Evolutionary conservation across 2,888 invertebrate genomes (phyloP), one percentile per base, ranked within the genome.

Genomic region (Pherbina coryleti): DNA sequence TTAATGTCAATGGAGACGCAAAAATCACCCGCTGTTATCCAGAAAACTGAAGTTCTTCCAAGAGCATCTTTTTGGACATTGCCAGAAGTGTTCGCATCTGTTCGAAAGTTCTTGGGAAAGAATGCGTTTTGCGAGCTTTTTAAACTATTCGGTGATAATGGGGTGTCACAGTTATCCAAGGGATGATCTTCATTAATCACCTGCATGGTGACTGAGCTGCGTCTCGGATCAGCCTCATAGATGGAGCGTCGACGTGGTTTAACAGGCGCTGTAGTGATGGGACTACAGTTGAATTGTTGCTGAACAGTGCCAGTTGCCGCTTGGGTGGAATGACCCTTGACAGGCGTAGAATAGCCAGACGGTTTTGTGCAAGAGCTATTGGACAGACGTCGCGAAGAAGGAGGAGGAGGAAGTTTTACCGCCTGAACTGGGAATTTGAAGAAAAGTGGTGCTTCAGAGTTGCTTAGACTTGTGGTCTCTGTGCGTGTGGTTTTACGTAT

Each of bases 161-260:
- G 75, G 0, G 74, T 37, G 11, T 64, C 71, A 7, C 80, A 80
- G 34, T 84, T 77, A 19, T 86, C 86, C 53, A 87, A 31, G 0
- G 86, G 85, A 7, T 85, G 85, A 80, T 87, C 88, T 78, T 89
- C 88, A 0, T 81, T 81, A 11, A 88, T 89, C 7, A 88, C 87
- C 75, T 88, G 87, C 88, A 88, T 88, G 31, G 82, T 82, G 64
- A 86, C 4, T 0, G 88, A 88, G 22, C 83, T 88, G 67, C 89
- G 87, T 0, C 85, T 83, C 0, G 84, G 55, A 19, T 86, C 86
- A 0, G 70, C 7, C 1, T 82, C 82, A 67, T 79, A 81, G 7
- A 80, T 25, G 1, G 82, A 79, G 5, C 80, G 81, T 7, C 83
- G 79, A 3, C 81, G 85, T 44, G 79, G 73, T 53, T 79, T 83